Base-by-base conservation (phyloP, 2,888 invertebrate species). In the Drosophila crucigera region DNA sequence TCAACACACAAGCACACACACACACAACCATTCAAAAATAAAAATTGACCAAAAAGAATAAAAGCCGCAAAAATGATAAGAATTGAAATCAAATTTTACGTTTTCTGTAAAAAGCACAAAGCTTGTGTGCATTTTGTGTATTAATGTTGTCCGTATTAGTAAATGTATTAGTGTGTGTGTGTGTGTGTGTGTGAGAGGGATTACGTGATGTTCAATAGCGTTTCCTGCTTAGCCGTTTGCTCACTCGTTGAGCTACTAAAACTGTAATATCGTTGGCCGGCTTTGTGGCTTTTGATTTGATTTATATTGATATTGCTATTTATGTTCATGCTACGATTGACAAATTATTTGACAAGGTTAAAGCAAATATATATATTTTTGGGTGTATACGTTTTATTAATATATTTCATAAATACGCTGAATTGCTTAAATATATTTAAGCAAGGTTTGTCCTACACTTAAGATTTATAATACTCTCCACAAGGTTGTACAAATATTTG, bases 11-110 rank as follows among this genome's bases (percentile, higher is more conserved):
- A 39, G 14, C 58, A 41, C 54, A 41, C 59, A 7, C 4, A 22
- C 41, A 62, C 33, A 58, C 63, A 43, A 28, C 52, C 52, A 60
- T 25, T 56, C 39, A 62, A 65, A 77, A 65, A 63, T 56, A 49
- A 72, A 78, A 68, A 65, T 66, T 54, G 62, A 33, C 10, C 35
- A 55, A 49, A 64, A 67, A 65, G 35, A 66, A 59, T 56, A 68
- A 82, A 68, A 72, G 19, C 69, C 70, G 55, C 84, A 89, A 74
- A 88, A 77, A 74, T 83, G 86, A 82, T 80, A 84, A 87, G 72
- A 83, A 88, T 89, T 78, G 81, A 89, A 86, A 89, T 88, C 77
- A 88, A 89, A 88, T 89, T 87, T 83, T 81, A 81, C 77, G 78
- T 73, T 80, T 74, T 63, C 68, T 55, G 62, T 68, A 71, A 39